Evolutionary conservation across 1,140 invertebrate species (phyloP), one percentile per base, ranked within the genome.

Genomic region (Meloidogyne hapla): DNA sequence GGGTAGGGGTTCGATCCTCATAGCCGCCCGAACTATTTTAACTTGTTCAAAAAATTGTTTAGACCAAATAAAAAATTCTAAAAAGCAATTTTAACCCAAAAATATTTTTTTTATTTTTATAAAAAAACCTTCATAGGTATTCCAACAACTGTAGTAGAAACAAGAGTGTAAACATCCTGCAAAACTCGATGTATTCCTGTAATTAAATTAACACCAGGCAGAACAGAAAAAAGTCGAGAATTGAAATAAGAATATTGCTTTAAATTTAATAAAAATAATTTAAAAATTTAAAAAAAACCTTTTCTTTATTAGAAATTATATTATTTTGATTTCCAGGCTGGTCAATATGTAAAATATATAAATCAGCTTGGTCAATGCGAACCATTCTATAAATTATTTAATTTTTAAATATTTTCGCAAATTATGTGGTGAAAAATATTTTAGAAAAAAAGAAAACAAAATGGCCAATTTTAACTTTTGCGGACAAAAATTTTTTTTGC

Each of bases 81-180:
- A 18, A 21, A 12, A 26, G 9, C 13, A 25, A 40, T n/a, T 18
- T 33, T 23, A 6, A 75, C n/a, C 9, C 75, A 21, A 25, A n/a
- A n/a, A n/a, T n/a, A n/a, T n/a, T n/a, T n/a, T 18, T 23, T 74
- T 21, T 25, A 15, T 15, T 2, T 13, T 21, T 18, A 42, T n/a
- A 21, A 13, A 56, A 12, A 73, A 25, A 80, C 81, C 71, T 83
- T 83, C 81, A 83, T 83, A n/a, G 81, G 81, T 45, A 83, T 82
- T 8, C 81, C 81, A 23, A 72, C 79, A n/a, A 83, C 82, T 0
- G 81, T 83, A 25, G 81, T 83, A 26, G 81, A 83, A 23, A 82
- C 80, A 21, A 83, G 70, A 45, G 82, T 79, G 45, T 82, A 84
- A 68, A 82, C 45, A 56, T 79, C 42, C n/a, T 83, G 73, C 21